These are phyloP conservation scores for Emydocephalus ijimae DNA, from an alignment of 2,113 vertebrate genomes.

Conservation along the genomic window DNA sequence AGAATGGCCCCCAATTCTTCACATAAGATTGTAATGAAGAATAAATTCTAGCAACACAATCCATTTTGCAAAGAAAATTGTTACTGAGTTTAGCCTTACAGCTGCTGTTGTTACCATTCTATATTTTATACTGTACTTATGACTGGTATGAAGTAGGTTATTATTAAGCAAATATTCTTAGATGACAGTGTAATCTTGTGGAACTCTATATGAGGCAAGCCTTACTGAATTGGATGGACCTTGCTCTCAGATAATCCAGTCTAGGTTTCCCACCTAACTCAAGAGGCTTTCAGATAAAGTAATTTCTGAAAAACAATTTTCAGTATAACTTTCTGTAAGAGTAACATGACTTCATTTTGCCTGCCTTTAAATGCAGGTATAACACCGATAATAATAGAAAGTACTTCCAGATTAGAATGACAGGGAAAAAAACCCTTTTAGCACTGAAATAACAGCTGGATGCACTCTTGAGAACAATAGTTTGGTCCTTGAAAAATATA, in stretches of 20 bases:
- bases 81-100: background rate
- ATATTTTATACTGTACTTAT: background rate
- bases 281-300: background rate
- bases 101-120: background rate
- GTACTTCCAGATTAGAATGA: background rate
- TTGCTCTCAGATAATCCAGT: background rate
- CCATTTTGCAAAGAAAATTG: background rate
- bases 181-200: background rate
- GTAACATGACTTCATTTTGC: background rate
- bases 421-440: background rate
- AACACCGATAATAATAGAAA: background rate
- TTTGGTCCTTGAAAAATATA: conserved; percentile 21
- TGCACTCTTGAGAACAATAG: conserved; percentile 11
- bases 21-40: background rate
- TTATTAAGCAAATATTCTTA: background rate
- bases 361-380: background rate
- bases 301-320: background rate
- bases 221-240: background rate
- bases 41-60: background rate
- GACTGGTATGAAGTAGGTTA: background rate
- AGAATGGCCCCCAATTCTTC: background rate
- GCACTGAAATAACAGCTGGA: conserved; percentile 13
- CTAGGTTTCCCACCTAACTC: background rate
- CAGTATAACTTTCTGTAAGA: background rate
- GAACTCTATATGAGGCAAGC: background rate